Evolutionary conservation across 2,797 vertebrate genomes (phyloP).

Genomic region (Sebastiscus albofasciatus): DNA sequence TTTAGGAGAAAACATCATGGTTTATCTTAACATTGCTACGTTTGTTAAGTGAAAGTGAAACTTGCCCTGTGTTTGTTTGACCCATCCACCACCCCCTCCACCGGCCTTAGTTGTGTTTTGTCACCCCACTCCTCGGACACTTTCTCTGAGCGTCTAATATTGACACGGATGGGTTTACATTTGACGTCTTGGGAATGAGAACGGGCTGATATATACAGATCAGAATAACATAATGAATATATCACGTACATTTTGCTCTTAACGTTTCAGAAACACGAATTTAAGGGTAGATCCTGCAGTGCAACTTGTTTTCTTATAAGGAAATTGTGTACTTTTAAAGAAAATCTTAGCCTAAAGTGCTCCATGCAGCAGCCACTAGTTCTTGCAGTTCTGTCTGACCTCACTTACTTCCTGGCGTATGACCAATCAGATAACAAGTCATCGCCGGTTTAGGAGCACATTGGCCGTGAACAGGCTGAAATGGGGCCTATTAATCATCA

Average conservation of each 20-base stretch:
- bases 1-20: too few relatives aligned
- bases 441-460: conserved; percentile 61
- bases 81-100: too few relatives aligned
- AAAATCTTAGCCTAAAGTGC: background rate
- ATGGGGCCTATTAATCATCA: conserved; percentile 52
- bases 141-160: too few relatives aligned
- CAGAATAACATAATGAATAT: too few relatives aligned
- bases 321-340: background rate
- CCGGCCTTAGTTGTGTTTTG: too few relatives aligned
- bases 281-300: rapidly evolving
- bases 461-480: conserved; percentile 72
- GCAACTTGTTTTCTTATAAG: background rate
- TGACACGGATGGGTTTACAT: too few relatives aligned
- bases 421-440: conserved; percentile 75
- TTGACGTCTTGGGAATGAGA: too few relatives aligned
- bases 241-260: background rate
- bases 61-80: too few relatives aligned
- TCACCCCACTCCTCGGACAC: too few relatives aligned
- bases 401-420: conserved; percentile 46
- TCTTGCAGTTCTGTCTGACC: conserved; percentile 31
- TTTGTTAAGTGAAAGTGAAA: too few relatives aligned
- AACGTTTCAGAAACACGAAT: background rate
- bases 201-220: too few relatives aligned
- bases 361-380: conserved; percentile 4
- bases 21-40: too few relatives aligned